These are phyloP conservation scores for Prunella himalayana DNA, from an alignment of 2,113 vertebrate genomes.

Conservation along the genomic window DNA sequence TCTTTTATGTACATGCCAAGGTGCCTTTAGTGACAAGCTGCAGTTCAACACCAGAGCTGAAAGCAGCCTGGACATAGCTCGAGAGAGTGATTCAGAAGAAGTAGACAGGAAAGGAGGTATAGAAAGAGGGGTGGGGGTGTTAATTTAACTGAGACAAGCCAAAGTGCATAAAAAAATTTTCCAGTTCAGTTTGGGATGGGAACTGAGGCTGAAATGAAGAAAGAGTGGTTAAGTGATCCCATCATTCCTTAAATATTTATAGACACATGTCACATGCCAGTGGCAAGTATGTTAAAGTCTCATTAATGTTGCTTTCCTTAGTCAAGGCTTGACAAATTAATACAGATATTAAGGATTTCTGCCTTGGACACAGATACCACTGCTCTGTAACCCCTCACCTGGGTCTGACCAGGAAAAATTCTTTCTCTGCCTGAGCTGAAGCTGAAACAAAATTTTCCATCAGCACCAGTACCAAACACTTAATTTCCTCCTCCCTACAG, in stretches of 20 bases:
- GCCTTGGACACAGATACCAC: not conserved
- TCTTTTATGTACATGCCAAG: conserved; percentile 36
- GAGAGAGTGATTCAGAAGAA: conserved; percentile 19
- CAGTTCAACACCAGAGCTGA: not conserved
- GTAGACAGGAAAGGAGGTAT: conserved; percentile 47
- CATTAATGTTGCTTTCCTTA: not conserved
- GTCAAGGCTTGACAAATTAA: not conserved
- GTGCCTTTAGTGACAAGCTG: conserved; percentile 22
- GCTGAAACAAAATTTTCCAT: conserved; percentile 27
- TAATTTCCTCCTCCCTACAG: conserved; percentile 19
- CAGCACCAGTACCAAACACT: not conserved
- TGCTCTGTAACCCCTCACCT: not conserved
- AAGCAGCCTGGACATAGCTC: not conserved
- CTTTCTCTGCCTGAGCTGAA: not conserved
- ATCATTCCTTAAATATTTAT: conserved; percentile 22
- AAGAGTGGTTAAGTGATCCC: conserved; percentile 1
- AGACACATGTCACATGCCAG: not conserved
- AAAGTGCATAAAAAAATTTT: conserved; percentile 25
- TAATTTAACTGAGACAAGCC: conserved; percentile 27
- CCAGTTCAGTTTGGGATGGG: conserved; percentile 28
- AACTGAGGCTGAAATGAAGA: conserved; percentile 27
- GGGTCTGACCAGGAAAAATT: not conserved
- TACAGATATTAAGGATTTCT: not conserved
- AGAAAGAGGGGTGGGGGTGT: not conserved
- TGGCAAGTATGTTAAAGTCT: conserved; percentile 1